Percentiles rank a stretch among this genome's conserved stretches.
Evolutionary conservation across 2,888 invertebrate species (phyloP).

Genomic region (Schrankia costaestrigalis): DNA sequence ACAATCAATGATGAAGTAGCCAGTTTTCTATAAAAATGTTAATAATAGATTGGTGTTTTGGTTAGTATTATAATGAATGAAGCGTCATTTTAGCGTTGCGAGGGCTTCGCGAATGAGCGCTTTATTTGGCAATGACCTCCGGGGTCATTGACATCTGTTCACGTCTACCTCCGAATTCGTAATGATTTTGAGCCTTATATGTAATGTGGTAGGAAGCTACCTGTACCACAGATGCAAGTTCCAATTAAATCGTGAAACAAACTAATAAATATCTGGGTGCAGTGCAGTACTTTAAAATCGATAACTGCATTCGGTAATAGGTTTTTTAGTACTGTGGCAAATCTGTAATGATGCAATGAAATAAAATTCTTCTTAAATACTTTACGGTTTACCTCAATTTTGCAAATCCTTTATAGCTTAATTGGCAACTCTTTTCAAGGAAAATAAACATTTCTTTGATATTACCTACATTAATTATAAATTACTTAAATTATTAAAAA

Average conservation of each 20-base stretch:
- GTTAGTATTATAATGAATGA: conserved; percentile 25
- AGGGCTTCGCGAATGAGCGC: conserved; percentile 57
- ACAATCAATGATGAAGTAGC: conserved; percentile 22
- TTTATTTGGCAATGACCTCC: conserved; percentile 77
- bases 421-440: no score
- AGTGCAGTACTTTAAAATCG: conserved; percentile 12
- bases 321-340: conserved; percentile 12
- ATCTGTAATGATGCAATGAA: conserved; percentile 17
- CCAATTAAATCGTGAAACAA: conserved; percentile 22
- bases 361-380: conserved; percentile 9
- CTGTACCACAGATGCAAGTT: conserved; percentile 5
- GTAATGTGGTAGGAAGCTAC: conserved; percentile 14
- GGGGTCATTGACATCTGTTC: conserved; percentile 58
- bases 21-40: conserved; percentile 28
- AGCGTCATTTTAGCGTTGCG: conserved; percentile 62
- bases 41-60: conserved; percentile 23
- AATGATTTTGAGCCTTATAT: conserved; percentile 32
- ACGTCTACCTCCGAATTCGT: conserved; percentile 13
- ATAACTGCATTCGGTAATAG: conserved; percentile 20
- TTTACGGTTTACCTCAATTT: conserved; percentile 6
- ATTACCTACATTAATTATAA: no score
- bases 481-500: no score
- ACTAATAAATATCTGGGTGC: conserved; percentile 23
- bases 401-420: no score
- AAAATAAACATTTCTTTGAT: no score